These are phyloP conservation scores for Scrobipalpa costella DNA, from an alignment of 2,888 invertebrate species.

Conservation along the genomic window DNA sequence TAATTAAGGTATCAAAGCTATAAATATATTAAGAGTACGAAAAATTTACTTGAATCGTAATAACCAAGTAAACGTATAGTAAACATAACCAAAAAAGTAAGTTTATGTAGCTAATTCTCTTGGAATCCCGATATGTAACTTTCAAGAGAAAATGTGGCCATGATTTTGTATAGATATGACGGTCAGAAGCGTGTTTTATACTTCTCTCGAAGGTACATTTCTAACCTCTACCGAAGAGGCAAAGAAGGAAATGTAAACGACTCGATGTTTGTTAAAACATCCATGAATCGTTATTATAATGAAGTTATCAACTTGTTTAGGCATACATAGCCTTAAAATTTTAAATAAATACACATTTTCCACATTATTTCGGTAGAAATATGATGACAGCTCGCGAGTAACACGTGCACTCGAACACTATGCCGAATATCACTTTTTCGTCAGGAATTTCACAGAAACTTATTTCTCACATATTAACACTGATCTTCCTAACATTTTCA, in stretches of 20 bases:
- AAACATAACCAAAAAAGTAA: conserved; percentile 13
- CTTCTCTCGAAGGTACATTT: neutral
- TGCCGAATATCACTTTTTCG: conserved; percentile 51
- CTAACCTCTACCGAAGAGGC: neutral
- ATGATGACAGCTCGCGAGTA: conserved; percentile 27
- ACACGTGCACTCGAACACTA: conserved; percentile 59
- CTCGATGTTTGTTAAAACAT: neutral
- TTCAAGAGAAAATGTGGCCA: neutral
- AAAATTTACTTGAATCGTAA: neutral
- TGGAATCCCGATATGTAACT: neutral
- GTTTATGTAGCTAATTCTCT: neutral
- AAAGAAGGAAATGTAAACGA: neutral
- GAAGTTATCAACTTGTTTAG: neutral
- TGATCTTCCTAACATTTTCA: conserved; percentile 32
- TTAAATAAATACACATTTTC: neutral
- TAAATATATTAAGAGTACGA: neutral
- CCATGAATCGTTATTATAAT: neutral
- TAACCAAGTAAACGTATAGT: neutral
- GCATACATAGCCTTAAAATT: neutral
- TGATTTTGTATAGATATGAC: neutral
- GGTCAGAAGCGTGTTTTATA: neutral
- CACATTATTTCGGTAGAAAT: conserved; percentile 11
- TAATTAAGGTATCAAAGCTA: neutral
- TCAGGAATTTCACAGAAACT: conserved; percentile 36
- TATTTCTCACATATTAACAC: conserved; percentile 25